Base-by-base conservation (phyloP, 1,140 invertebrate species). In the Aphaenogaster rudis region DNA sequence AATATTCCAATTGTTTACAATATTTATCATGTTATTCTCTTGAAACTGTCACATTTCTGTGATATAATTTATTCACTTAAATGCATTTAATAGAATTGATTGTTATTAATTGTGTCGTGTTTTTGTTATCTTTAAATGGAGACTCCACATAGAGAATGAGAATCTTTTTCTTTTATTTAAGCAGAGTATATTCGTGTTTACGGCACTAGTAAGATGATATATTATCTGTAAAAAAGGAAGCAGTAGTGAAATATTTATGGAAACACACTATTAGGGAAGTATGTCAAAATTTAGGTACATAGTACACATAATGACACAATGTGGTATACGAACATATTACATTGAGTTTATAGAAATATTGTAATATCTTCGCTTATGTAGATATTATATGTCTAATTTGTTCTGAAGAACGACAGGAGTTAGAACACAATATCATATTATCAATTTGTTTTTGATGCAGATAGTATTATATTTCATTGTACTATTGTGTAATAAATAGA, bases 151-250 rank as follows among this genome's bases (percentile, higher is more conserved):
- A 74, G 6, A 36, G 28, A 48, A 63, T 45, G 1, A 57, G 69
- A 36, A n/a, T 39, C n/a, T 33, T 74, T 61, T 48, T 74, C 2
- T 39, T 63, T 50, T 4, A 63, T 76, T 76, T 50, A 63, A 76
- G 21, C 61, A 42, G 63, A 66, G 13, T 52, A 64, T 42, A 81
- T 81, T 81, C 28, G 33, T 63, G 13, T 84, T 84, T 84, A 84
- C 13, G n/a, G 33, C 52, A 76, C 52, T 52, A 71, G 48, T 59
- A 71, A 81, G 17, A 63, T 74, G 28, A 84, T 48, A 63, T 67
- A 76, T 76, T 84, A 84, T 28, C 54, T 84, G 69, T 84, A 61
- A 82, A 84, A 82, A 76, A 76, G 28, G 17, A 72, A 74, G n/a
- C 54, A 39, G 67, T 84, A 84, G 80, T 63, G 7, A 84, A 84